Percentiles rank a stretch among this genome's conserved stretches.
Evolutionary conservation across 2,888 invertebrate genomes (phyloP).

Genomic region (Synanthedon myopaeformis): DNA sequence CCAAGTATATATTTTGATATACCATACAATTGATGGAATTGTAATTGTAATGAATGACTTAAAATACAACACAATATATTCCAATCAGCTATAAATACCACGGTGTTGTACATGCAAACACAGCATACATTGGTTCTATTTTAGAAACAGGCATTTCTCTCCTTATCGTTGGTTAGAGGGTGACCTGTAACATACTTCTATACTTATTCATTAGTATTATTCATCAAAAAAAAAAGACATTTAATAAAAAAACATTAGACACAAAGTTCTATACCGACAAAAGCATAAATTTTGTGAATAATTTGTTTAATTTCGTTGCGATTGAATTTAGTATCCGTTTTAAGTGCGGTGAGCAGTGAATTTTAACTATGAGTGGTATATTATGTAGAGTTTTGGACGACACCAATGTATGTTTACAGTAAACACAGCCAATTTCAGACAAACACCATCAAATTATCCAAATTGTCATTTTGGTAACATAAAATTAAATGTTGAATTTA

Average conservation of each 20-base stretch:
- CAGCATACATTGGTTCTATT: slow-evolving; percentile 21
- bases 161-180: slow-evolving; percentile 34
- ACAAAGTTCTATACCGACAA: too few species aligned
- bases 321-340: neutral
- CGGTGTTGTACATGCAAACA: slow-evolving; percentile 18
- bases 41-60: too few species aligned
- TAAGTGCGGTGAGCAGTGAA: neutral
- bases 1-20: too few species aligned
- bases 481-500: neutral
- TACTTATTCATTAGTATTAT: slow-evolving; percentile 4
- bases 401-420: neutral
- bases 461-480: slow-evolving; percentile 15
- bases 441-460: slow-evolving; percentile 7
- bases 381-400: neutral
- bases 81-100: slow-evolving; percentile 7
- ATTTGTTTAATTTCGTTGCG: neutral
- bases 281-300: too few species aligned
- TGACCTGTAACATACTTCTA: slow-evolving; percentile 50
- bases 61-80: neutral
- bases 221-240: neutral
- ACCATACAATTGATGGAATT: too few species aligned
- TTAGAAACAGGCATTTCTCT: slow-evolving; percentile 15
- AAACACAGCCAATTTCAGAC: slow-evolving; percentile 27
- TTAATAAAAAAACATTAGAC: neutral
- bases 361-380: neutral